Percentiles rank a stretch among this genome's conserved stretches.
These are phyloP conservation scores for Urosaurus nigricauda DNA, from an alignment of 2,797 vertebrate genomes.

Conservation along the genomic window DNA sequence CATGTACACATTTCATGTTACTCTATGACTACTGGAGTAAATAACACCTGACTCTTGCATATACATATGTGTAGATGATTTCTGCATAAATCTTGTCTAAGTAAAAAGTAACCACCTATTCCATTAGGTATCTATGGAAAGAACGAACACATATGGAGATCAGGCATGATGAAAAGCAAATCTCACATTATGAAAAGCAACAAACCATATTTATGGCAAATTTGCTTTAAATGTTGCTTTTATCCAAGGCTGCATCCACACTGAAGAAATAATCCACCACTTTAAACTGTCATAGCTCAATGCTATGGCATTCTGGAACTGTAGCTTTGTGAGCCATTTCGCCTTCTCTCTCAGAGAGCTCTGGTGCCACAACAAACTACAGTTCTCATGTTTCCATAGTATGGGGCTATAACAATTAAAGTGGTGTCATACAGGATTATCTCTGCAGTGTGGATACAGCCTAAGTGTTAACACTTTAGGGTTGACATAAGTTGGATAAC, in stretches of 20 bases:
- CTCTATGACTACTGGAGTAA: not conserved
- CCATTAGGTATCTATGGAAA: not conserved
- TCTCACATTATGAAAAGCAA: not conserved
- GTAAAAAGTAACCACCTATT: not conserved
- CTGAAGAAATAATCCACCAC: too few species aligned
- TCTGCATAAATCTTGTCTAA: not conserved
- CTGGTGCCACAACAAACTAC: too few species aligned
- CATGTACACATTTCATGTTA: not conserved
- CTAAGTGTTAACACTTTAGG: too few species aligned
- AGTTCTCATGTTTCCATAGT: too few species aligned
- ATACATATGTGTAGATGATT: too few species aligned
- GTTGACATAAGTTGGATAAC: too few species aligned
- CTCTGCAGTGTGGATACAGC: too few species aligned
- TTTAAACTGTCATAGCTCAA: too few species aligned
- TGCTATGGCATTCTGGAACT: too few species aligned
- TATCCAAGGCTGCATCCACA: not conserved
- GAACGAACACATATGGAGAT: not conserved
- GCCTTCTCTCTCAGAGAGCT: too few species aligned
- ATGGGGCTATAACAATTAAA: not conserved
- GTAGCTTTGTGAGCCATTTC: too few species aligned
- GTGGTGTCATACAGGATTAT: too few species aligned
- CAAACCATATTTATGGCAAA: not conserved
- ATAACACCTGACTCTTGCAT: not conserved
- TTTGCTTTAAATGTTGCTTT: not conserved
- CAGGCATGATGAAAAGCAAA: not conserved